Evolutionary conservation across 2,888 invertebrate species (phyloP), one percentile per base, ranked within the genome.

Genomic region (Dascillus cervinus): DNA sequence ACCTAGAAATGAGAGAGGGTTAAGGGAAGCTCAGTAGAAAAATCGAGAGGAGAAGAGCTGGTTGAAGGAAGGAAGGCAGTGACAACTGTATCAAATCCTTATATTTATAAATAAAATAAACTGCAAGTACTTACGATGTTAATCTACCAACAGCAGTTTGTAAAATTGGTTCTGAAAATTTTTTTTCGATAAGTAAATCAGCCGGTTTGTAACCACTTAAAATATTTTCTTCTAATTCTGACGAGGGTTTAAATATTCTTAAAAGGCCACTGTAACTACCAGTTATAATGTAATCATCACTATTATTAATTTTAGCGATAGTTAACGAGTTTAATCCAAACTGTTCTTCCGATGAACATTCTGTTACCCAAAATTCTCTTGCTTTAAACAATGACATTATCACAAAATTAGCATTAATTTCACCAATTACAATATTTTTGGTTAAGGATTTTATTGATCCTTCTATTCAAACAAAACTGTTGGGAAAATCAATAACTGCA

Each of bases 361-460:
- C 71, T 8, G 82, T 79, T 10, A 79, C 73, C 92, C 95, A 96
- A 79, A 89, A 88, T 51, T 84, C 83, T 54, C 87, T 78, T 5
- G 84, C 77, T 71, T 89, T 91, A 59, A 96, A 96, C 50, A 96
- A 69, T 2, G 95, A 95, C 96, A 96, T 96, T 41, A 33, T 55
- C 26, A 32, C n/a, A n/a, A n/a, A n/a, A n/a, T n/a, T n/a, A n/a
- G n/a, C n/a, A n/a, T n/a, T n/a, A n/a, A n/a, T n/a, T n/a, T n/a
- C n/a, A n/a, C n/a, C n/a, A n/a, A n/a, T n/a, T n/a, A n/a, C n/a
- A 17, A 8, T 12, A 13, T 20, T 11, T 27, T 24, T 38, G 44
- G 48, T 50, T 50, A 47, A 46, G 29, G 47, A 44, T 27, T 36
- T 39, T 39, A 52, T 52, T 43, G 52, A 50, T 50, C 43, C 26